Percentiles rank a stretch among this genome's conserved stretches.
Conservation (phyloP, 2,797 vertebrate species). For the Lacerta viridis region DNA sequence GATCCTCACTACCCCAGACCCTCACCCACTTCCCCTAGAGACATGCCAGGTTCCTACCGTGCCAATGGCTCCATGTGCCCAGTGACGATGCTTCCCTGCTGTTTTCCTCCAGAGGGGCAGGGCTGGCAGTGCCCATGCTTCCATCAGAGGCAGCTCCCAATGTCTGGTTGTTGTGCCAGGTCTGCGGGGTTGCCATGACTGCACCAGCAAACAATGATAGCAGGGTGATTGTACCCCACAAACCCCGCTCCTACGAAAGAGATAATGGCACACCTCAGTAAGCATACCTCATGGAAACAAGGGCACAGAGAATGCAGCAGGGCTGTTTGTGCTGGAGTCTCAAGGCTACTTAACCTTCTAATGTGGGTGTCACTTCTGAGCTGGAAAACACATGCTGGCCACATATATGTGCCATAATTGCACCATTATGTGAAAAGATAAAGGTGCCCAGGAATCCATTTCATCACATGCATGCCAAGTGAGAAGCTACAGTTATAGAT, state of each 20-base stretch:
- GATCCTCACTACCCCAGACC: neutral
- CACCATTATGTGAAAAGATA: neutral
- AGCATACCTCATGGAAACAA: neutral
- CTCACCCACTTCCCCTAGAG: neutral
- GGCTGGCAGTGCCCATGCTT: constrained; percentile 43
- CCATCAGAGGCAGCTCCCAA: neutral
- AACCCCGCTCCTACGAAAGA: constrained; percentile 61
- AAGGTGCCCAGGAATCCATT: neutral
- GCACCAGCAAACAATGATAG: constrained; percentile 72
- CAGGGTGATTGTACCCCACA: constrained; percentile 71
- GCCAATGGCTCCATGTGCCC: constrained; percentile 48
- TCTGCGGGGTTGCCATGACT: constrained; percentile 58
- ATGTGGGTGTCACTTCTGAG: neutral
- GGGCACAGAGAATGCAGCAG: neutral
- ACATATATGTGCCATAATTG: too few relatives aligned
- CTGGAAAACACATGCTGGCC: neutral
- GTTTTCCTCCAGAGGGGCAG: constrained; percentile 18
- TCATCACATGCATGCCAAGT: neutral
- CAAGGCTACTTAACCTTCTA: neutral
- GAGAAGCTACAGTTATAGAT: neutral
- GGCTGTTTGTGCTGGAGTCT: neutral
- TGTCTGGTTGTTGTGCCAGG: constrained; percentile 53
- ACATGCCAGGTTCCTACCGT: constrained; percentile 43
- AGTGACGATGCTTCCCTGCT: constrained; percentile 11
- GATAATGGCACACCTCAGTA: neutral